phyloP scores from a whole-genome alignment of 2,888 invertebrate genomes.

The Holacanthella duospinosa region DNA sequence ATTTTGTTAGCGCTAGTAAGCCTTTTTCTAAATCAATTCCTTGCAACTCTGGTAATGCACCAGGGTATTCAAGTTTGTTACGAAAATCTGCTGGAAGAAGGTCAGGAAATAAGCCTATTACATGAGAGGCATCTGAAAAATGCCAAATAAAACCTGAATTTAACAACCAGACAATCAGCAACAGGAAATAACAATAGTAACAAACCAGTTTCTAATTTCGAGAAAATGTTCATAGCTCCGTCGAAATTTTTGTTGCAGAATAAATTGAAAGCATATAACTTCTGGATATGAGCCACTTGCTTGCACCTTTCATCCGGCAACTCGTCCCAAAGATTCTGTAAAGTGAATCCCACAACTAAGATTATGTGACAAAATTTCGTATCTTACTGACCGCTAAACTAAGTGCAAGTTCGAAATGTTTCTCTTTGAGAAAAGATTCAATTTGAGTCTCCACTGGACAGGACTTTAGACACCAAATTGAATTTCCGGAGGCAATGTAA shows the following conservation, averaged over 20 bases:
- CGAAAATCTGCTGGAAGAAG: constrained; percentile 54
- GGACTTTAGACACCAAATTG: constrained; percentile 76
- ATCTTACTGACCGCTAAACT: constrained; percentile 63
- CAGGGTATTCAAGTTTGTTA: constrained; percentile 48
- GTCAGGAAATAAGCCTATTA: constrained; percentile 88
- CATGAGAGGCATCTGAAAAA: constrained; percentile 72
- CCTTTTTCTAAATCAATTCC: constrained; percentile 80
- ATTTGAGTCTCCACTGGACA: constrained; percentile 75
- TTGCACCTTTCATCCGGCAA: constrained; percentile 66
- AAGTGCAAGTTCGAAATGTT: constrained; percentile 87
- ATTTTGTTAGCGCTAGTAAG: constrained; percentile 75
- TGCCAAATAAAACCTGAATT: constrained; percentile 7
- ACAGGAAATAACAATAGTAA: constrained; percentile 4
- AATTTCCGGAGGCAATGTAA: constrained; percentile 75
- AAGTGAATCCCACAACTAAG: too few relatives aligned
- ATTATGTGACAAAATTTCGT: too few relatives aligned
- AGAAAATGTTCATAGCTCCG: constrained; percentile 83
- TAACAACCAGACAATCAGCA: constrained; percentile 9
- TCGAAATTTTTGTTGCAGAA: constrained; percentile 80
- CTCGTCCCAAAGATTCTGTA: constrained; percentile 70
- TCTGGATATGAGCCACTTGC: constrained; percentile 77
- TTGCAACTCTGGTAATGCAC: constrained; percentile 53
- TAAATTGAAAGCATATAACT: constrained; percentile 77
- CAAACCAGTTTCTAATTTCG: constrained; percentile 65
- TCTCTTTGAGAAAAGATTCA: constrained; percentile 68